These are phyloP conservation scores for Microdon myrmicae DNA, from an alignment of 2,888 invertebrate species.

Conservation along the genomic window DNA sequence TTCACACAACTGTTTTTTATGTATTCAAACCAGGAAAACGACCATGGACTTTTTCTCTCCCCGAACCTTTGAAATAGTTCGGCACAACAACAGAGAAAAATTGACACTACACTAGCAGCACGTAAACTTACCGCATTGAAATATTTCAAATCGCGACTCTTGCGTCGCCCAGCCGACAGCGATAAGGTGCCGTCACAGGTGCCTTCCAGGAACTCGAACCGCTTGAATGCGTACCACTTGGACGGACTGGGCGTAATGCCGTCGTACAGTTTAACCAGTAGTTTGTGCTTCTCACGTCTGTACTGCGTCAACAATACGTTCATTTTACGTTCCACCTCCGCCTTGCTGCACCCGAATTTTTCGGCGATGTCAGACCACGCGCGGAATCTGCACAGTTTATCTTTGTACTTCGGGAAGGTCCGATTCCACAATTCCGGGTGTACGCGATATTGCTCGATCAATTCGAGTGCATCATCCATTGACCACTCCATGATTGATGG, in stretches of 20 bases:
- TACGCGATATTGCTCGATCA: slow-evolving; percentile 64
- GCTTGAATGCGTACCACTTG: slow-evolving; percentile 66
- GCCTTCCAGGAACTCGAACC: slow-evolving; percentile 64
- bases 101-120: slow-evolving; percentile 2
- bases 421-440: slow-evolving; percentile 66
- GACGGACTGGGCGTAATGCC: slow-evolving; percentile 65
- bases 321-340: slow-evolving; percentile 66
- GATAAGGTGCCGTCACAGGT: slow-evolving; percentile 59
- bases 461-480: slow-evolving; percentile 64
- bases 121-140: slow-evolving; percentile 63
- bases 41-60: slow-evolving; percentile 1
- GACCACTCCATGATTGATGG: slow-evolving; percentile 63
- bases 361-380: slow-evolving; percentile 66
- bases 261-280: slow-evolving; percentile 64
- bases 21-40: no score
- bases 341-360: slow-evolving; percentile 65
- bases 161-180: slow-evolving; percentile 56
- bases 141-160: slow-evolving; percentile 65
- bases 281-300: slow-evolving; percentile 65
- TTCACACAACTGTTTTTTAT: no score
- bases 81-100: neutral
- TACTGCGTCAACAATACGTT: slow-evolving; percentile 65
- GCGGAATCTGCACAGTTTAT: slow-evolving; percentile 64
- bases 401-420: slow-evolving; percentile 65
- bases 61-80: neutral